Conservation (phyloP, 2,888 invertebrate genomes). For the Drosophila tanythrix region DNA sequence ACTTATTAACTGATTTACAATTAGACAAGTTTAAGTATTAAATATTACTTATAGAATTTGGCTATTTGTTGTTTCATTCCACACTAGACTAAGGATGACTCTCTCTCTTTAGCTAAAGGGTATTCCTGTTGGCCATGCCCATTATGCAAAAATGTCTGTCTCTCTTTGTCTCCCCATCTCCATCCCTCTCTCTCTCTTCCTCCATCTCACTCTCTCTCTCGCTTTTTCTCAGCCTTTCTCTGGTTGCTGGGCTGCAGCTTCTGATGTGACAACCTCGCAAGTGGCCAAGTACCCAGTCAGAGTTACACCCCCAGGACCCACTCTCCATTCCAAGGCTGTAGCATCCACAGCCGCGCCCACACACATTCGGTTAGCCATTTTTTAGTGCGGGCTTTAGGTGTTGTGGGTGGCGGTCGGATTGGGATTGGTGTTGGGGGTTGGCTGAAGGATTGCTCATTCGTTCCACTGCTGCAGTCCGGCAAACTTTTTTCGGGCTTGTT, state of each 20-base stretch:
- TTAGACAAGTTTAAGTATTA: background rate
- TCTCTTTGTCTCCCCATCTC: background rate
- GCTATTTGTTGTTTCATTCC: background rate
- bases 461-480: conserved; percentile 42
- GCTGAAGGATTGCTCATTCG: conserved; percentile 47
- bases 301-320: conserved; percentile 18
- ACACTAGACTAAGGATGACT: background rate
- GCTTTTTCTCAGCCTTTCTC: conserved; percentile 1
- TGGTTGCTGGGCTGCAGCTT: conserved; percentile 28
- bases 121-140: conserved; percentile 24
- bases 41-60: background rate
- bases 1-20: background rate
- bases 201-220: background rate
- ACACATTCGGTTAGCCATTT: conserved; percentile 79
- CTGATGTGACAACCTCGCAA: conserved; percentile 51
- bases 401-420: conserved; percentile 2
- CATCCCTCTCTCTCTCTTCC: background rate
- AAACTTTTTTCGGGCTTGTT: conserved; percentile 62
- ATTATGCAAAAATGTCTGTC: conserved; percentile 26
- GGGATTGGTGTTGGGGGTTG: conserved; percentile 1
- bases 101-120: conserved; percentile 10
- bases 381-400: conserved; percentile 60
- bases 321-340: background rate
- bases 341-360: conserved; percentile 74
- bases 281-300: conserved; percentile 29